These are phyloP conservation scores for Malurus leucopterus DNA, from an alignment of 2,797 vertebrate species.

Conservation along the genomic window DNA sequence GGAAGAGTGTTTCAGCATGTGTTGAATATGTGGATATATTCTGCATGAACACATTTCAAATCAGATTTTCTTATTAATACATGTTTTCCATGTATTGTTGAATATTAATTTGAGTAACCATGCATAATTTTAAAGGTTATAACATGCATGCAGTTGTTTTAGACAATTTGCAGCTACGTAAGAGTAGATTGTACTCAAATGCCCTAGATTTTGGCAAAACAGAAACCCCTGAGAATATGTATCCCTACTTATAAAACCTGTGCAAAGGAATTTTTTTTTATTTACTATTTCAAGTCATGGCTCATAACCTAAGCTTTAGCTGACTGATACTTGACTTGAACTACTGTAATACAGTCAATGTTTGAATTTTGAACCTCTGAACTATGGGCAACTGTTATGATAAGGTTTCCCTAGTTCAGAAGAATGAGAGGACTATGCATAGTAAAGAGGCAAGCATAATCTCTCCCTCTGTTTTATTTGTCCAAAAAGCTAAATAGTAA, in stretches of 20 bases:
- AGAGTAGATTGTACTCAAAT: accelerated
- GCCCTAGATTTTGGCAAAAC: background rate
- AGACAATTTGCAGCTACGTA: background rate
- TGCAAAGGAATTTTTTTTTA: background rate
- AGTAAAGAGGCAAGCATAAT: background rate
- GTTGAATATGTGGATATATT: background rate
- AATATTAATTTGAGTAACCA: background rate
- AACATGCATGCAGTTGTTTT: accelerated
- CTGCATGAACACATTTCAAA: background rate
- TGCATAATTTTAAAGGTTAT: background rate
- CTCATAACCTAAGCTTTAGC: background rate
- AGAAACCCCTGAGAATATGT: accelerated
- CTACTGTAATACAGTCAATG: background rate
- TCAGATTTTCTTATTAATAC: background rate
- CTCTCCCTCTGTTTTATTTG: background rate
- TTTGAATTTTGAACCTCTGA: background rate
- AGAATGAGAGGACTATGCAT: background rate
- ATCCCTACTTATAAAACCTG: background rate
- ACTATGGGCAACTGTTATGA: background rate
- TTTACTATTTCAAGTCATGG: background rate
- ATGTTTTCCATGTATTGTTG: background rate
- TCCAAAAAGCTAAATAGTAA: background rate
- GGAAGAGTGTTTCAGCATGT: background rate
- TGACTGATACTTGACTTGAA: background rate
- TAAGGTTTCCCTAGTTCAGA: background rate